A percentile compares a stretch with the other conserved stretches of the same genome.
phyloP scores from a whole-genome alignment of 2,888 invertebrate species.

The Nephrotoma guestfalica region DNA sequence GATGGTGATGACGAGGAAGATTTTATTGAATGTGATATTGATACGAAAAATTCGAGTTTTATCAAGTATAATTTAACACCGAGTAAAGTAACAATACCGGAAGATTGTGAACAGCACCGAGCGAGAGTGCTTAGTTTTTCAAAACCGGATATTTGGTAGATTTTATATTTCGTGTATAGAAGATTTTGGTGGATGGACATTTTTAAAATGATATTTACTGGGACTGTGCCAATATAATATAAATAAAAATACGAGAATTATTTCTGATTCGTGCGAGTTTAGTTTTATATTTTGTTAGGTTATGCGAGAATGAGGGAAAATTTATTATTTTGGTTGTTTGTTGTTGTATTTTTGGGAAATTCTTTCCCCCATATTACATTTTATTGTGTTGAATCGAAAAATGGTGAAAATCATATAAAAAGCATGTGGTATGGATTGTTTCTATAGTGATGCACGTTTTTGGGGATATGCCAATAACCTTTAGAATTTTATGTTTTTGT shows the following conservation, averaged over 20 bases:
- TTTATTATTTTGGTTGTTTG: neutral
- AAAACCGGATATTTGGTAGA: conserved; percentile 58
- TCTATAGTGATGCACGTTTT: neutral
- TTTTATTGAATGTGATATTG: conserved; percentile 22
- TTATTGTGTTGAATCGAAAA: neutral
- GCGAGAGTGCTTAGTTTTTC: conserved; percentile 39
- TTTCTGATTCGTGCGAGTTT: neutral
- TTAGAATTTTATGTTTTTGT: neutral
- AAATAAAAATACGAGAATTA: neutral
- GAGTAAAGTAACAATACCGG: conserved; percentile 48
- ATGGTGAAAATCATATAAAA: neutral
- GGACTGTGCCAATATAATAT: neutral
- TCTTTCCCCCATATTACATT: neutral
- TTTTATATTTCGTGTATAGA: neutral
- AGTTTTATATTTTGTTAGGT: neutral
- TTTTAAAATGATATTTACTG: neutral
- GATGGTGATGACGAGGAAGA: conserved; percentile 35
- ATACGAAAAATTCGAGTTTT: neutral
- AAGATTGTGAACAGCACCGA: conserved; percentile 44
- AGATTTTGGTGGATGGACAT: neutral
- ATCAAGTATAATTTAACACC: neutral
- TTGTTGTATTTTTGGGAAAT: neutral
- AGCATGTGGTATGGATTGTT: neutral
- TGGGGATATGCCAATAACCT: neutral
- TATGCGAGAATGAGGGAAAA: neutral